phyloP scores from a whole-genome alignment of 2,888 invertebrate genomes.

The Auanema freiburgensis region DNA sequence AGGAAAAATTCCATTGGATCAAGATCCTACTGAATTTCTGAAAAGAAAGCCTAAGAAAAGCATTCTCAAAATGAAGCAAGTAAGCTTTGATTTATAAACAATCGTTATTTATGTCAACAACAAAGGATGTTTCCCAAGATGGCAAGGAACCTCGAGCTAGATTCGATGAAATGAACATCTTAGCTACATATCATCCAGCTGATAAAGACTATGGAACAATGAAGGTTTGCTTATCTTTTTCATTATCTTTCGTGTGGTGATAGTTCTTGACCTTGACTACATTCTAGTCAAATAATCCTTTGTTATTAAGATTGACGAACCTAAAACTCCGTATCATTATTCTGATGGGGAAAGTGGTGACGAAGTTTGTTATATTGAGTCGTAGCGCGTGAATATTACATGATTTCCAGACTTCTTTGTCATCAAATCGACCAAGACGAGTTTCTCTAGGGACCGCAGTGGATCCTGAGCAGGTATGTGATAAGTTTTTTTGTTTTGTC shows the following conservation, averaged over 20 bases:
- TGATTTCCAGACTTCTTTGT: constrained; percentile 9
- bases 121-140: constrained; percentile 43
- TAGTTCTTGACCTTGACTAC: background rate
- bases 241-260: background rate
- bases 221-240: constrained; percentile 72
- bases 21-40: constrained; percentile 59
- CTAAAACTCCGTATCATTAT: constrained; percentile 87
- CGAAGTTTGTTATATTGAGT: constrained; percentile 1
- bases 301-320: constrained; percentile 75
- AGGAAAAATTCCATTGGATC: constrained; percentile 45
- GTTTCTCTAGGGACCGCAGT: constrained; percentile 57
- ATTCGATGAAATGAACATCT: constrained; percentile 92
- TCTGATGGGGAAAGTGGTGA: constrained; percentile 65
- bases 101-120: constrained; percentile 1
- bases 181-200: constrained; percentile 93
- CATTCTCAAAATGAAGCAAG: constrained; percentile 59
- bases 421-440: constrained; percentile 31
- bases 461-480: constrained; percentile 49
- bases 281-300: background rate
- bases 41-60: constrained; percentile 63
- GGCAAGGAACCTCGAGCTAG: constrained; percentile 56
- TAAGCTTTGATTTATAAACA: constrained; percentile 6
- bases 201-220: constrained; percentile 99
- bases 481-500: background rate
- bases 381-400: background rate